These are phyloP conservation scores for Lophotriccus pileatus DNA, from an alignment of 2,797 vertebrate genomes.

Conservation along the genomic window DNA sequence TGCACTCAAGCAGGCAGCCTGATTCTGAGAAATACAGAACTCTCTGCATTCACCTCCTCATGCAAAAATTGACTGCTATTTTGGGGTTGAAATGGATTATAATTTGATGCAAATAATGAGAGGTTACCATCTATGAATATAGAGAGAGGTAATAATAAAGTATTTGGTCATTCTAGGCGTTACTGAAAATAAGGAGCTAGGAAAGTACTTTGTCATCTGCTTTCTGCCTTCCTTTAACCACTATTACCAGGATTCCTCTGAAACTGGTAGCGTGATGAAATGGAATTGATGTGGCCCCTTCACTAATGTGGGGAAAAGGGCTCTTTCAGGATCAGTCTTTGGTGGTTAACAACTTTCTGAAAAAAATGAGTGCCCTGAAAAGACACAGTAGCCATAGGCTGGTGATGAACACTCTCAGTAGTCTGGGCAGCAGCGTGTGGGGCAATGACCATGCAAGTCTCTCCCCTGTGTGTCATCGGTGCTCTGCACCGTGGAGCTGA, in stretches of 20 bases:
- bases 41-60: not conserved
- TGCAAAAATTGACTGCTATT: not conserved
- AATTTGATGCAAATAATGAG: not conserved
- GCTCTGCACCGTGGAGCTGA: not conserved
- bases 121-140: not conserved
- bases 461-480: not conserved
- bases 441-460: not conserved
- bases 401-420: not conserved
- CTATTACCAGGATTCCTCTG: not conserved
- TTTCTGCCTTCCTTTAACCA: not conserved
- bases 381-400: not conserved
- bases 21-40: not conserved
- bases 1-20: not conserved
- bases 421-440: accelerated
- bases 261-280: not conserved
- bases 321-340: not conserved
- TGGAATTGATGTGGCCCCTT: not conserved
- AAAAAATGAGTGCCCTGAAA: not conserved
- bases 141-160: not conserved
- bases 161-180: not conserved
- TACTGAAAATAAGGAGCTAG: not conserved
- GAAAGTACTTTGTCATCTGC: not conserved
- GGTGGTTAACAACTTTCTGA: not conserved
- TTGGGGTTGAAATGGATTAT: not conserved
- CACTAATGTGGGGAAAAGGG: not conserved